Base-by-base conservation (phyloP, 2,888 invertebrate genomes). In the Pristionchus arcanus region DNA sequence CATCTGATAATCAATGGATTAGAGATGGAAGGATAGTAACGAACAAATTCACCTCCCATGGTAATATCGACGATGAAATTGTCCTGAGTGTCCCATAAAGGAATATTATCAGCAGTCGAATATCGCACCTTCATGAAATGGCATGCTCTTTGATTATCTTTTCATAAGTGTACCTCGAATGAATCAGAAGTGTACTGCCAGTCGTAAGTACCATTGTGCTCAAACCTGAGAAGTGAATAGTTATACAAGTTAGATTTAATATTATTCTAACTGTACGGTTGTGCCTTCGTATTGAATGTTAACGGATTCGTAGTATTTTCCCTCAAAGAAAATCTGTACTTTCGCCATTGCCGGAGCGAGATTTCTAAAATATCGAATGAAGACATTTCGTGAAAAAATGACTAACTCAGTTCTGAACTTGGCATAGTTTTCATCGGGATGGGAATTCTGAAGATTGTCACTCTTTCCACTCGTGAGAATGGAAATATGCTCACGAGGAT, bases 381-480 rank as follows among this genome's bases (percentile, higher is more conserved):
- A 55, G 55, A 19, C 42, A 42, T 15, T 21, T 4, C 55, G 13
- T 55, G 21, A n/a, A 21, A 11, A 19, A 66, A 66, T 71, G 16
- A 31, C 81, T 81, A 5, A 81, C 81, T 49, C 28, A 13, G n/a
- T 49, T n/a, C n/a, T 42, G 34, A 81, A 81, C n/a, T 7, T 49
- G 13, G n/a, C 81, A 49, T 49, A 81, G 16, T 81, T 81, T 25
- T 81, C 81, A n/a, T 49, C 11, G 13, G 81, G 42, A 49, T 49
- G 81, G 49, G 81, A 19, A 28, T 81, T 81, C 49, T 81, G 49
- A 11, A 81, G 49, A 15, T 81, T 81, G 81, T 81, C 81, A 49
- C 81, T 81, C 49, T 49, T 81, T 25, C 81, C 81, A 49, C 49
- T 81, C n/a, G 81, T 81, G 7, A 81, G 81, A 81, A 81, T 81